Conservation (phyloP, 2,888 invertebrate genomes). For the Calameuta pallipes region DNA sequence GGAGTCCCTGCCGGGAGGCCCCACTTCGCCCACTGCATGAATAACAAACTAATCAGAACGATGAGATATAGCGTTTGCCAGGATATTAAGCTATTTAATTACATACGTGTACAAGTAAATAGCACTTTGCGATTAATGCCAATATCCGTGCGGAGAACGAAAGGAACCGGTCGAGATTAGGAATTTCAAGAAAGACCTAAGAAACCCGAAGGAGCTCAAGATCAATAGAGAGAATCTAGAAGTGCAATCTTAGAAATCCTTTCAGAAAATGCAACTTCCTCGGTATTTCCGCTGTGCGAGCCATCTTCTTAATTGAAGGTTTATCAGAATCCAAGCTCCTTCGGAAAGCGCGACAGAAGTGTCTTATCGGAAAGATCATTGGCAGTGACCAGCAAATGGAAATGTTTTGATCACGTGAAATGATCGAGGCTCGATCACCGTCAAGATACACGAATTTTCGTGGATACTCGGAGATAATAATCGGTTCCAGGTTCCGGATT, state of each 20-base stretch:
- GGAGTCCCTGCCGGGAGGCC: background rate
- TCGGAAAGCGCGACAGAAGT: background rate
- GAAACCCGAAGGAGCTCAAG: background rate
- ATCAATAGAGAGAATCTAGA: background rate
- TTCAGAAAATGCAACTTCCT: background rate
- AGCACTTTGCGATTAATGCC: background rate
- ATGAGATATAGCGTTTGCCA: background rate
- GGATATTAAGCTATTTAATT: background rate
- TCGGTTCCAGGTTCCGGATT: background rate
- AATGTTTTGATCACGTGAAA: background rate
- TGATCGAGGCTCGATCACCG: background rate
- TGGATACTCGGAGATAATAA: background rate
- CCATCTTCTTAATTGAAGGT: background rate
- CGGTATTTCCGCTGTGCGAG: background rate
- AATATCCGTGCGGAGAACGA: background rate
- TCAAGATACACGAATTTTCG: background rate
- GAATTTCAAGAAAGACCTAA: background rate
- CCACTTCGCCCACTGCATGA: background rate
- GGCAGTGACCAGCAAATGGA: background rate
- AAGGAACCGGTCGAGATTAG: background rate
- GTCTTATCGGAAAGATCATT: background rate
- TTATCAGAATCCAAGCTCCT: background rate
- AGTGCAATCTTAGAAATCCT: background rate
- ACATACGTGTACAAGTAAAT: background rate
- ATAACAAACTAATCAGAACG: background rate